phyloP scores from a whole-genome alignment of 2,113 vertebrate species.

The Chlamydotis undulata region DNA sequence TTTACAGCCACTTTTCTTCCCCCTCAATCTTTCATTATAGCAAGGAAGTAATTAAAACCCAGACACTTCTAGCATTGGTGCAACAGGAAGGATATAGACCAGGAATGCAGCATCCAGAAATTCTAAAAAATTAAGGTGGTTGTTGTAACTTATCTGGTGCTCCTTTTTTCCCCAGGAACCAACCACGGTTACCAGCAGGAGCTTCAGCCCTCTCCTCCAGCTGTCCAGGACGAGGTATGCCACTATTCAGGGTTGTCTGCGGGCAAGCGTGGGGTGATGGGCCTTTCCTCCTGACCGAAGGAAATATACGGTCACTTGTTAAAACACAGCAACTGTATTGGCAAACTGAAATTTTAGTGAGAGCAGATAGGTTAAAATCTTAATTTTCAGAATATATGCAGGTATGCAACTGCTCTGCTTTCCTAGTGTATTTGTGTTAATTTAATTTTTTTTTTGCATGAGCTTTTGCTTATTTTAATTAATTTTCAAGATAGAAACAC shows the following conservation, averaged over 20 bases:
- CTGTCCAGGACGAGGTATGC: fast-evolving
- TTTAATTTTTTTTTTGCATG: background rate
- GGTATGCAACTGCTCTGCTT: background rate
- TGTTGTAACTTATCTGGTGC: background rate
- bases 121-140: background rate
- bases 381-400: background rate
- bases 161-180: background rate
- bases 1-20: background rate
- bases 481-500: background rate
- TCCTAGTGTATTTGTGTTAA: background rate
- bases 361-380: background rate
- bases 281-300: background rate
- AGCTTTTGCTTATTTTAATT: background rate
- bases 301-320: fast-evolving
- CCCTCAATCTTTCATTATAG: background rate
- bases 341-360: background rate
- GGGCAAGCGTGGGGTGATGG: fast-evolving
- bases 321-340: background rate
- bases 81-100: background rate
- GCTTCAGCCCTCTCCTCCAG: too few species aligned
- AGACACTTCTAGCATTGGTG: background rate
- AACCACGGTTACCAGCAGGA: background rate
- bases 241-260: fast-evolving
- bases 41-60: background rate
- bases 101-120: background rate